Conservation (phyloP, 2,113 vertebrate species). For the Pterophyllum scalare region DNA sequence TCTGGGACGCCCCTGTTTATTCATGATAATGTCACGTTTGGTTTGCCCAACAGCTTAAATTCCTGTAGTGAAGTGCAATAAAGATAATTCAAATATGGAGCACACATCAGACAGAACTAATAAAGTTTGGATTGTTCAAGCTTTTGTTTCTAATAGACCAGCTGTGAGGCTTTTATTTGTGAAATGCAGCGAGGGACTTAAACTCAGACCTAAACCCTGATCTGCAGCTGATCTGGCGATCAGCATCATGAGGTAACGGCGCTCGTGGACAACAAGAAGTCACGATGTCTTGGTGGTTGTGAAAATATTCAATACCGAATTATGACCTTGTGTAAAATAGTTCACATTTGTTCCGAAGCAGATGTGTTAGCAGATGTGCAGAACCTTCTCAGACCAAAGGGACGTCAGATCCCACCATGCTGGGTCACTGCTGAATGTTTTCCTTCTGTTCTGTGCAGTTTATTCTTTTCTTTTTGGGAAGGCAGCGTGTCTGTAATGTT, state of each 20-base stretch:
- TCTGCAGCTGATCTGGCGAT: neutral
- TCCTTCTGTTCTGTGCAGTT: neutral
- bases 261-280: neutral
- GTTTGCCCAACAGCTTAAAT: neutral
- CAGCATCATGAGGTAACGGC: accelerated
- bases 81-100: neutral
- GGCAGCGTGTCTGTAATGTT: neutral
- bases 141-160: neutral
- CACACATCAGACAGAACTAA: neutral
- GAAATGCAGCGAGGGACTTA: neutral
- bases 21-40: neutral
- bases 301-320: too few species aligned
- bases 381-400: neutral
- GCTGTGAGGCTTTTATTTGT: too few species aligned
- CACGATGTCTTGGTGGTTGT: too few species aligned
- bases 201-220: neutral
- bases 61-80: accelerated
- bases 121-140: neutral
- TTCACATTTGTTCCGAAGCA: neutral
- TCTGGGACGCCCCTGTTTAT: neutral
- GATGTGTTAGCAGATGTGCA: neutral
- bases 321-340: neutral
- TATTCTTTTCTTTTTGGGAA: neutral
- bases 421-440: neutral
- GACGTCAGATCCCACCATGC: accelerated